Conservation (phyloP, 1,140 invertebrate species). For the Aricia agestis region DNA sequence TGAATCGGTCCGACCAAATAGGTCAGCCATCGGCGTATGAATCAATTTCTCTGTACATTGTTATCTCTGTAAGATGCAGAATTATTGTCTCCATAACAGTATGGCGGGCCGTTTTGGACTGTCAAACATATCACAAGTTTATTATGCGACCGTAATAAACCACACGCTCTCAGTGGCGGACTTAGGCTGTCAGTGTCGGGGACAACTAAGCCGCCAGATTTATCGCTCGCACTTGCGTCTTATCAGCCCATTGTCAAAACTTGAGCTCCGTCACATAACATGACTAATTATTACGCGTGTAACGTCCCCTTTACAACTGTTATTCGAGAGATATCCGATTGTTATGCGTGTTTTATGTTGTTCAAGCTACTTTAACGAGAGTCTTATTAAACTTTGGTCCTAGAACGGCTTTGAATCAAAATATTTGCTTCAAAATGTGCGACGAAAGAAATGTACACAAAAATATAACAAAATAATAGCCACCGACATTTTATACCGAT, state of each 20-base stretch:
- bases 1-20: no score
- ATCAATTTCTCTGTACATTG: no score
- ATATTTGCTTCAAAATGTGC: no score
- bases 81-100: neutral
- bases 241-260: neutral
- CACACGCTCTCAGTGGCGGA: neutral
- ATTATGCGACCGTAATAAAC: constrained; percentile 1
- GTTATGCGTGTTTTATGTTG: neutral
- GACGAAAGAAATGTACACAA: no score
- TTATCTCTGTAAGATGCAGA: neutral
- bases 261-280: neutral
- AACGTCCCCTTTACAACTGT: neutral
- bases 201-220: neutral
- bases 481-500: no score
- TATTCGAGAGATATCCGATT: neutral
- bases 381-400: no score
- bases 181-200: neutral
- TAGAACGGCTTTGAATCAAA: neutral
- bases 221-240: neutral
- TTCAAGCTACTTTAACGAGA: neutral
- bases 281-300: neutral
- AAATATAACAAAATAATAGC: no score
- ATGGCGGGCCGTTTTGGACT: neutral
- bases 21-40: no score
- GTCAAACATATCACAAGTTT: constrained; percentile 1